Percentiles rank a stretch among this genome's conserved stretches.
Evolutionary conservation across 2,797 vertebrate genomes (phyloP).

Genomic region (Enteromius trimaculatus): DNA sequence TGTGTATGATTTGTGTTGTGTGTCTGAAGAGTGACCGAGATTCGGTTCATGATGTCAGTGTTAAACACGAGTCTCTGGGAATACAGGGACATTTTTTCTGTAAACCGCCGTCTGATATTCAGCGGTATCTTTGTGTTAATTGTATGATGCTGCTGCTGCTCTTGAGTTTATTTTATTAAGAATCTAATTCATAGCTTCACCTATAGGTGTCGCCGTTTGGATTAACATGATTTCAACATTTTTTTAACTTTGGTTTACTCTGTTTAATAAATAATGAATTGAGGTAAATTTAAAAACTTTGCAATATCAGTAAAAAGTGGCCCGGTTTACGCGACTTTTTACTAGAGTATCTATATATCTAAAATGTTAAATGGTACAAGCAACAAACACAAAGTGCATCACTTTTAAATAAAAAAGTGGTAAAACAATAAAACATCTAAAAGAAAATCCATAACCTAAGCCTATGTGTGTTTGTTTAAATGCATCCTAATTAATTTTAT

Average conservation of each 20-base stretch:
- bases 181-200: neutral
- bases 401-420: neutral
- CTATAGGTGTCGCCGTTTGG: slow-evolving; percentile 42
- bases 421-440: neutral
- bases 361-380: too few species aligned
- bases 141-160: neutral
- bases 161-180: neutral
- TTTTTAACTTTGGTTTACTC: neutral
- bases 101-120: slow-evolving; percentile 11
- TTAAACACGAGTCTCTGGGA: slow-evolving; percentile 14
- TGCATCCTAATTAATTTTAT: neutral
- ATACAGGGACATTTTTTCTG: neutral
- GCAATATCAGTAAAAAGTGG: neutral
- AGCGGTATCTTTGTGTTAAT: slow-evolving; percentile 23
- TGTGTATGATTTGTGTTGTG: neutral
- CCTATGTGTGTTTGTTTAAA: neutral
- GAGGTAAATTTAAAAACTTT: neutral
- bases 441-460: neutral
- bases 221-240: neutral
- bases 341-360: neutral
- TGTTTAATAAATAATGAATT: neutral
- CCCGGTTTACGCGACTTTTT: neutral
- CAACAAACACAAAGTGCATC: neutral
- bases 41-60: neutral
- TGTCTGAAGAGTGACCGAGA: slow-evolving; percentile 20